Percentiles rank a stretch among this genome's conserved stretches.
These are phyloP conservation scores for Drosophila guanche DNA, from an alignment of 1,140 invertebrate species.

Conservation along the genomic window DNA sequence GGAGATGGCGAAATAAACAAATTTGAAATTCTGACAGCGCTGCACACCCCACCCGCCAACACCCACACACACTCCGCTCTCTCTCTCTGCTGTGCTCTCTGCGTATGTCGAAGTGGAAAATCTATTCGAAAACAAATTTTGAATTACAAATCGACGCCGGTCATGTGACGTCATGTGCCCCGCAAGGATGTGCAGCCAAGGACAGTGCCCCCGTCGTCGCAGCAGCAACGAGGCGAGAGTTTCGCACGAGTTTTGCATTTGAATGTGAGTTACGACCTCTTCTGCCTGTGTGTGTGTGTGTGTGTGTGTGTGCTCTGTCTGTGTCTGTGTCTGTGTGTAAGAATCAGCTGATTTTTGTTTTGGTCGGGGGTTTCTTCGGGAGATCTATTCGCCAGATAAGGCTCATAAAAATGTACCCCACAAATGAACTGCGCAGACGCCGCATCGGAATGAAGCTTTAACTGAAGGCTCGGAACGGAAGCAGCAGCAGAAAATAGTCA, in stretches of 20 bases:
- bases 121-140: slow-evolving; percentile 82
- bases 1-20: slow-evolving; percentile 39
- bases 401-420: slow-evolving; percentile 18
- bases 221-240: slow-evolving; percentile 57
- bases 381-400: slow-evolving; percentile 54
- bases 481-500: too few relatives aligned
- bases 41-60: neutral
- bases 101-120: slow-evolving; percentile 62
- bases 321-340: slow-evolving; percentile 22
- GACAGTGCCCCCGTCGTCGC: slow-evolving; percentile 16
- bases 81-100: too few relatives aligned
- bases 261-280: slow-evolving; percentile 74
- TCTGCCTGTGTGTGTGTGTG: too few relatives aligned
- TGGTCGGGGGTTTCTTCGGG: slow-evolving; percentile 48
- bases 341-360: slow-evolving; percentile 79
- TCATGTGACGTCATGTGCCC: slow-evolving; percentile 39
- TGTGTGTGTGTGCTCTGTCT: slow-evolving; percentile 4
- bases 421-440: slow-evolving; percentile 52
- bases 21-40: slow-evolving; percentile 74
- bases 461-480: slow-evolving; percentile 1
- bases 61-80: too few relatives aligned
- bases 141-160: slow-evolving; percentile 78
- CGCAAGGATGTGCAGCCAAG: slow-evolving; percentile 67
- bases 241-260: slow-evolving; percentile 82
- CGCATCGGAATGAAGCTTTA: slow-evolving; percentile 29